Base-by-base conservation (phyloP, 2,113 vertebrate genomes). In the Macrotis lagotis region DNA sequence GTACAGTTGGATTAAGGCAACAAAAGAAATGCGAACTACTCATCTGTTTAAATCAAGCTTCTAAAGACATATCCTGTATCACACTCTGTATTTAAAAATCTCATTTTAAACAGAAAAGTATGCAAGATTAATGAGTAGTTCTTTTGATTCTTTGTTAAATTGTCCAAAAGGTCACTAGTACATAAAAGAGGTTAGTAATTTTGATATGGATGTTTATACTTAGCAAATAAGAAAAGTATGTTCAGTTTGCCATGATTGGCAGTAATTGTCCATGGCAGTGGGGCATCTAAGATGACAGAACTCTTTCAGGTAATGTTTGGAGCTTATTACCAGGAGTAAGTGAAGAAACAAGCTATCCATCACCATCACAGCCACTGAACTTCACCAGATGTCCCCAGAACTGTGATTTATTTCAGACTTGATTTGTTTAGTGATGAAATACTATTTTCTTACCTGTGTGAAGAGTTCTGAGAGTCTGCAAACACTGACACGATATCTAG, bases 351-450 rank as follows among this genome's bases (percentile, higher is more conserved):
- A 92, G 50, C 44, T 7, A 74, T 50, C 3, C 22, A 93, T 96
- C 88, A 48, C 2, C 48, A 10, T 2, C 26, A 48, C 59, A 97
- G 92, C 91, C 16, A 37, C 9, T 51, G 51, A 95, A 49, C 44
- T 19, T 66, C 3, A 28, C 26, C 48, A 31, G 3, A 96, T 59
- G 74, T 0, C 74, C 51, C 37, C 24, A 95, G 90, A 94, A 94
- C 2, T 94, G 9, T 91, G 37, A 89, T 2, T 53, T n/a, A 88
- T 88, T 55, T 88, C 59, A 91, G 50, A 88, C 25, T 55, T 92
- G 59, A 93, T 22, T 74, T 95, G 59, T 90, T 95, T 74, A 90
- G 90, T 37, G 31, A 88, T 91, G 50, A 95, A 95, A 97, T 97
- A 90, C 28, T 97, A 74, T 93, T 90, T 95, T 94, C 12, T 55